A percentile compares a stretch with the other conserved stretches of the same genome.
Evolutionary conservation across 1,140 invertebrate genomes (phyloP).

Genomic region (Centruroides sculpturatus): DNA sequence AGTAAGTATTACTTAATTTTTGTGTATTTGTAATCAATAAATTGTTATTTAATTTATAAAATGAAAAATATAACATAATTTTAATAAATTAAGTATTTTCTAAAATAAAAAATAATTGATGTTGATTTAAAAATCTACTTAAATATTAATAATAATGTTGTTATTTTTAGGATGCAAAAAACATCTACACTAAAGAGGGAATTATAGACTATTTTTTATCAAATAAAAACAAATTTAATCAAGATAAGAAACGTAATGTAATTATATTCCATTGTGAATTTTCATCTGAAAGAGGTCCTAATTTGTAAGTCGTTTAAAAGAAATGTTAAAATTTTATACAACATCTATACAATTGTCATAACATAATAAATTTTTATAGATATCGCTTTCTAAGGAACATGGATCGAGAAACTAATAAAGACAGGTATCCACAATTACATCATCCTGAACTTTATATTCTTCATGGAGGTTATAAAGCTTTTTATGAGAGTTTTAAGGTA

Average conservation of each 20-base stretch:
- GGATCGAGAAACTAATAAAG: slow-evolving; percentile 67
- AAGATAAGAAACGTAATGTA: slow-evolving; percentile 44
- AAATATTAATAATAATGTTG: too few species aligned
- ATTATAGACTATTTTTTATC: slow-evolving; percentile 30
- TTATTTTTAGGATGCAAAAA: slow-evolving; percentile 45
- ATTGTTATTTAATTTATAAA: too few species aligned
- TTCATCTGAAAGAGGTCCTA: slow-evolving; percentile 85
- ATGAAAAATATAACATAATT: too few species aligned
- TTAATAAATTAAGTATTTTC: too few species aligned
- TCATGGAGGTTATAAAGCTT: slow-evolving; percentile 84
- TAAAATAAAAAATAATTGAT: too few species aligned
- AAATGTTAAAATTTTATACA: not conserved
- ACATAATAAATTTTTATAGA: not conserved
- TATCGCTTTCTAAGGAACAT: slow-evolving; percentile 60
- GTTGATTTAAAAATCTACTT: too few species aligned
- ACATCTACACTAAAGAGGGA: slow-evolving; percentile 63
- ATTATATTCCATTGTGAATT: slow-evolving; percentile 98
- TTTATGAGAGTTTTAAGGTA: slow-evolving; percentile 43
- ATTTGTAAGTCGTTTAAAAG: slow-evolving; percentile 38
- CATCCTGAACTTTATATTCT: slow-evolving; percentile 93
- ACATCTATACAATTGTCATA: too few species aligned
- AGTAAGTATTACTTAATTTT: too few species aligned
- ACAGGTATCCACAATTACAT: slow-evolving; percentile 69
- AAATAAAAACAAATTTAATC: not conserved
- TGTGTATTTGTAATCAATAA: too few species aligned